Base-by-base conservation (phyloP, 1,140 invertebrate species). In the Colletes latitarsis region DNA sequence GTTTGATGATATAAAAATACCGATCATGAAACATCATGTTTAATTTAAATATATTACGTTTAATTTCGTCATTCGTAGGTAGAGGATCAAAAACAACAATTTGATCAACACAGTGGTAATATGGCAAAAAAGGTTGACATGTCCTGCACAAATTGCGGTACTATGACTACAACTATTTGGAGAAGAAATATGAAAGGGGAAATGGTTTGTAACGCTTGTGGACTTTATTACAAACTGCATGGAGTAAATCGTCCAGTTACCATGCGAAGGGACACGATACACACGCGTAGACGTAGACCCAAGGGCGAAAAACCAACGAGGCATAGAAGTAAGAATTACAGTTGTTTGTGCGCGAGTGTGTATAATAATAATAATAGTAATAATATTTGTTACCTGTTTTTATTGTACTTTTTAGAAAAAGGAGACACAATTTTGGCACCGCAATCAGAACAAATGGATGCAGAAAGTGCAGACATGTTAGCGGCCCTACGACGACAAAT, bases 231-330 rank as follows among this genome's bases (percentile, higher is more conserved):
- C 93, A 98, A 98, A 93, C 94, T 99, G 77, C 98, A 99, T 93
- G 96, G 97, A 76, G 96, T 98, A 77, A 97, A 97, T 92, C 94
- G 98, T 76, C 98, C 98, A 8, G 95, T 98, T 81, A 97, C 98
- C 43, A 99, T 99, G 98, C 95, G 98, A 88, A 97, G 99, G 89
- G 98, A 99, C 90, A 98, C 98, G 10, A 99, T 99, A 91, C 98
- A 99, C 93, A 99, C 98, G 19, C 94, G 98, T 82, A 97, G 98
- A 93, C 95, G 98, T 86, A 96, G 98, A 90, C 98, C 98, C 5
- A 96, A 97, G 87, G 95, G 95, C 86, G 94, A 93, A 71, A 93
- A 93, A 85, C 90, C 92, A 8, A 92, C 89, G 9, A 92, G 92
- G 84, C 93, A 92, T 80, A 91, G 93, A 92, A 93, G 93, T 93